Conservation (phyloP, 2,113 vertebrate species). For the Poicephalus gulielmi region DNA sequence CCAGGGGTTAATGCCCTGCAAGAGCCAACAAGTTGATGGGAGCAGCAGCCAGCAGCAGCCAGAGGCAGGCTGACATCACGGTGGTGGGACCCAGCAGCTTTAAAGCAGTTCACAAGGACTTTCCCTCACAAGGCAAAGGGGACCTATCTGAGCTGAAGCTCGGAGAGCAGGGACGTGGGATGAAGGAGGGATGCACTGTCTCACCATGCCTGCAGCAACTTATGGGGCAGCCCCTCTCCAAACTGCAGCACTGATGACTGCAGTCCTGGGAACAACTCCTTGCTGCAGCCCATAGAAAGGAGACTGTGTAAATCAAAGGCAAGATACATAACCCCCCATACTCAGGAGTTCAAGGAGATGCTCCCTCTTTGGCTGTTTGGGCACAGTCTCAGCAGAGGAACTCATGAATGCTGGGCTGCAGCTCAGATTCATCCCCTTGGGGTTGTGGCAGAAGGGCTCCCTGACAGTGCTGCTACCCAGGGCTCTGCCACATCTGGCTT, state of each 20-base stretch:
- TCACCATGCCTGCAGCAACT: rapidly evolving
- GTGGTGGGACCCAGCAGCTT: not conserved
- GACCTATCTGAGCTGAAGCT: not conserved
- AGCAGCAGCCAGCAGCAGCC: not conserved
- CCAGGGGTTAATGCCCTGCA: not conserved
- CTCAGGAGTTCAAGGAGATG: not conserved
- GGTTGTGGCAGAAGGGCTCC: not conserved
- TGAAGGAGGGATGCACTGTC: not conserved
- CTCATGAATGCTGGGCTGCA: not conserved
- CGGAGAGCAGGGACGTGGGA: not conserved
- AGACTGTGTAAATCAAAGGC: rapidly evolving
- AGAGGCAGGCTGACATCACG: not conserved
- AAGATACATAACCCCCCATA: not conserved
- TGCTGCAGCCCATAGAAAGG: not conserved
- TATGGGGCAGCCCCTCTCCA: too few relatives aligned
- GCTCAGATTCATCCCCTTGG: not conserved
- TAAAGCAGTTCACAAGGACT: not conserved
- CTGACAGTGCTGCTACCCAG: not conserved
- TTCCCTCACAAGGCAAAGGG: rapidly evolving
- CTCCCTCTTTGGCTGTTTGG: not conserved
- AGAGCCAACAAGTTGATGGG: not conserved
- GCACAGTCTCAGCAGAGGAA: not conserved
- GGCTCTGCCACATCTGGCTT: not conserved
- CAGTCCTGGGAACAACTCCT: not conserved
- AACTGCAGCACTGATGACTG: too few relatives aligned